phyloP scores from a whole-genome alignment of 2,113 vertebrate species.

The Mesitornis unicolor region DNA sequence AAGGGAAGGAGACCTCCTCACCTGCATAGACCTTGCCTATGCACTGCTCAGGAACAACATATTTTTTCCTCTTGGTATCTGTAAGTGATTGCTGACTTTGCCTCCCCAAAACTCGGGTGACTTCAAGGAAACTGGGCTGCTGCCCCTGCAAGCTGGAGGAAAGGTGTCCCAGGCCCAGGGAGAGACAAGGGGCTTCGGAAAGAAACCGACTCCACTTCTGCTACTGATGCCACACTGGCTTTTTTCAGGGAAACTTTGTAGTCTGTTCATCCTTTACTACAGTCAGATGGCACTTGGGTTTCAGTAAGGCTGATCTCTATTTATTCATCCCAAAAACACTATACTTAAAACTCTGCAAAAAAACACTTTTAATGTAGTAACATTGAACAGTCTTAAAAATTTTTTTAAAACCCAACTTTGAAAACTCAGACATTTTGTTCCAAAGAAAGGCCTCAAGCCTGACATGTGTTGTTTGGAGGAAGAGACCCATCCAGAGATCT shows the following conservation, averaged over 20 bases:
- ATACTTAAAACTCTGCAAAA: not conserved
- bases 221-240: not conserved
- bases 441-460: too few species aligned
- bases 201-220: not conserved
- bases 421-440: too few species aligned
- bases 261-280: not conserved
- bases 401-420: too few species aligned
- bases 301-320: not conserved
- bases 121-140: not conserved
- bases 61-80: not conserved
- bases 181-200: not conserved
- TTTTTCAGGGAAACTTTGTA: not conserved
- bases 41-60: not conserved
- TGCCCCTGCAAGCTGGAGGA: not conserved
- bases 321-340: not conserved
- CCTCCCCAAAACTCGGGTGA: fast-evolving
- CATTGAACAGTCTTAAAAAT: not conserved
- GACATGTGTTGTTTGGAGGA: not conserved
- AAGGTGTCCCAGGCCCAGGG: not conserved
- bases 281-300: not conserved
- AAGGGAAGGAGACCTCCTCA: not conserved
- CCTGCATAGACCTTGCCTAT: not conserved
- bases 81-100: not conserved
- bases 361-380: not conserved
- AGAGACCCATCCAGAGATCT: not conserved